phyloP scores from a whole-genome alignment of 2,888 invertebrate genomes.

The Creontiades dilutus region DNA sequence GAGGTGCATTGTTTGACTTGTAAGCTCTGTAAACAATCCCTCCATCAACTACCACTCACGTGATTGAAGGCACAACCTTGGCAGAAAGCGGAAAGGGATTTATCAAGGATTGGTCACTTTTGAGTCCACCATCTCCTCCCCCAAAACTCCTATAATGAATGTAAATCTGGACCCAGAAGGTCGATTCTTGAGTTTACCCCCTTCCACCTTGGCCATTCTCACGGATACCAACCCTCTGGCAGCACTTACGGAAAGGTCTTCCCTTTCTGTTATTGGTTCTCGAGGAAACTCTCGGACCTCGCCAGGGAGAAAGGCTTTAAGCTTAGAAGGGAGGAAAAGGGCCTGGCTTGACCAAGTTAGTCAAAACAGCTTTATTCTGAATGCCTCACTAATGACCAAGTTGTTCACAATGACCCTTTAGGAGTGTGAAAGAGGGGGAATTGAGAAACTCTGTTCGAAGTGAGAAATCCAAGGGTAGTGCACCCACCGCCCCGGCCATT shows the following conservation, averaged over 20 bases:
- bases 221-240: conserved; percentile 39
- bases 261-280: conserved; percentile 60
- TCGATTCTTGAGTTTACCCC: conserved; percentile 53
- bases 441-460: conserved; percentile 26
- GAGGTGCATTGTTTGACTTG: no score
- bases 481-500: not conserved
- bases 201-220: conserved; percentile 15
- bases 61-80: not conserved
- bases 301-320: conserved; percentile 21
- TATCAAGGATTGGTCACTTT: conserved; percentile 51
- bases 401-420: conserved; percentile 71
- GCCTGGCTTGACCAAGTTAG: conserved; percentile 69
- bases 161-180: conserved; percentile 63
- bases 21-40: not conserved
- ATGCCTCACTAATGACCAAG: conserved; percentile 73
- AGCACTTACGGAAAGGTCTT: conserved; percentile 48
- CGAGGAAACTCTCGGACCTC: conserved; percentile 45
- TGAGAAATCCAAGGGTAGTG: conserved; percentile 48
- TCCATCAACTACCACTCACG: conserved; percentile 36
- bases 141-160: conserved; percentile 59
- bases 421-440: conserved; percentile 57
- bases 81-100: not conserved
- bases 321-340: conserved; percentile 32
- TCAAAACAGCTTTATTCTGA: conserved; percentile 73
- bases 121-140: not conserved